These are phyloP conservation scores for Scaptomyza parva DNA, from an alignment of 2,888 invertebrate genomes.

Conservation along the genomic window DNA sequence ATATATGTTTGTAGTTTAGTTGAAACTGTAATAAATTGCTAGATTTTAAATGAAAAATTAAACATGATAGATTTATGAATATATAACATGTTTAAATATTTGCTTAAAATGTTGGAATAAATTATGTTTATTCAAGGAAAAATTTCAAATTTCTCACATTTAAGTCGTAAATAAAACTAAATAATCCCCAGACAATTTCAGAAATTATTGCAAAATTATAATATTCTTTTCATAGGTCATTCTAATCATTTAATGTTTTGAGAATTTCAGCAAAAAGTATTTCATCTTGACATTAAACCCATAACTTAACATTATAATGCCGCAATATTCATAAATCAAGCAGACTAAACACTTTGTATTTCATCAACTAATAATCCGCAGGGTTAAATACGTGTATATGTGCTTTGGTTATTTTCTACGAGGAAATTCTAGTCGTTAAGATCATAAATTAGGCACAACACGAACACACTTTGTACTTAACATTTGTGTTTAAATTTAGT, in stretches of 20 bases:
- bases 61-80: constrained; percentile 38
- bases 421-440: constrained; percentile 42
- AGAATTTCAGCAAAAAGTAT: constrained; percentile 37
- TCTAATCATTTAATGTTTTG: constrained; percentile 22
- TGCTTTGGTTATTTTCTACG: constrained; percentile 7
- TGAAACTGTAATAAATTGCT: constrained; percentile 39
- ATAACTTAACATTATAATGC: constrained; percentile 46
- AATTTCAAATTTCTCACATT: constrained; percentile 17
- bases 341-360: constrained; percentile 50
- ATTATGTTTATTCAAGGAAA: constrained; percentile 15
- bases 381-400: constrained; percentile 35
- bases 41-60: constrained; percentile 25
- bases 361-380: constrained; percentile 56
- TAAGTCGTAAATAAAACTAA: constrained; percentile 27
- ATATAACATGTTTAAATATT: constrained; percentile 36
- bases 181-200: constrained; percentile 1
- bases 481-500: constrained; percentile 56
- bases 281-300: constrained; percentile 41
- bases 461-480: constrained; percentile 59
- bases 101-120: constrained; percentile 34
- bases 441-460: constrained; percentile 65
- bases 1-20: constrained; percentile 4
- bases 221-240: not conserved
- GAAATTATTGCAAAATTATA: not conserved
- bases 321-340: constrained; percentile 66